Base-by-base conservation (phyloP, 2,113 vertebrate species). In the Procavia capensis region DNA sequence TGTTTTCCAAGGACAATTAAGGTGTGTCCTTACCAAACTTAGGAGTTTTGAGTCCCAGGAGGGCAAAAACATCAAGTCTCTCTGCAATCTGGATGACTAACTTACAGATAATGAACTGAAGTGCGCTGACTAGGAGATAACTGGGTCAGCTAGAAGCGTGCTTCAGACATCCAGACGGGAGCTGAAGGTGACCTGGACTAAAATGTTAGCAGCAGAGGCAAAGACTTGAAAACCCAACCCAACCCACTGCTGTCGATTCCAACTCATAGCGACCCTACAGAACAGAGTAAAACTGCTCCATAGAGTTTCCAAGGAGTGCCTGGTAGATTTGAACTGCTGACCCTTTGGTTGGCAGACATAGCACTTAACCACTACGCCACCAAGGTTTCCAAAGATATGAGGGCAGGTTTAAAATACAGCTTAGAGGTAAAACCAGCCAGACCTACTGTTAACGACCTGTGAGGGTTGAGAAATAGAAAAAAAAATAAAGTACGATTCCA, bases 331-430 rank as follows among this genome's bases (percentile, higher is more conserved):
- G n/a, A n/a, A n/a, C n/a, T n/a, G n/a, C n/a, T n/a, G n/a, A n/a
- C n/a, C n/a, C n/a, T n/a, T n/a, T n/a, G n/a, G n/a, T n/a, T n/a
- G n/a, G n/a, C n/a, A n/a, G n/a, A n/a, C n/a, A n/a, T n/a, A n/a
- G n/a, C n/a, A n/a, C n/a, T n/a, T n/a, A n/a, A n/a, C n/a, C n/a
- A n/a, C n/a, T n/a, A n/a, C n/a, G n/a, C n/a, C n/a, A n/a, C n/a
- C n/a, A n/a, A n/a, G n/a, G n/a, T n/a, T n/a, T n/a, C n/a, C 9
- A 27, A 39, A 27, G 43, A 43, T 29, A 2, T 0, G 9, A 14
- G 45, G 43, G 39, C 13, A 20, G 22, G 8, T 2, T 1, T 1
- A 39, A 85, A 14, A 8, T 24, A 5, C 22, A 5, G 16, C 9
- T 8, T 22, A 14, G 34, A 34, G 31, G 22, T 0, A 31, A 68